Evolutionary conservation across 2,797 vertebrate species (phyloP).

Genomic region (Myotis daubentonii): DNA sequence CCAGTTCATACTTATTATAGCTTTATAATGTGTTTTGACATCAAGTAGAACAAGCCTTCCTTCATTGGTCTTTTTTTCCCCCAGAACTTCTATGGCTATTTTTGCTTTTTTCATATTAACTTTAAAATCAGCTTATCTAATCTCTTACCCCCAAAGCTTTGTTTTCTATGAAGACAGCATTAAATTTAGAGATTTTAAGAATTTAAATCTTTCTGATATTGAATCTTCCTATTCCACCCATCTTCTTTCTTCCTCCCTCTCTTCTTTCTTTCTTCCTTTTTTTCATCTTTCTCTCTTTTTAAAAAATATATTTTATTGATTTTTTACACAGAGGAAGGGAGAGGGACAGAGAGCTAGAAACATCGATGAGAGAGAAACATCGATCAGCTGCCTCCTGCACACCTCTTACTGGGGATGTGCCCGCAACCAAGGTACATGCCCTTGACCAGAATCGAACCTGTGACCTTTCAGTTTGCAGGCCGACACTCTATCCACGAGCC

Average conservation of each 20-base stretch:
- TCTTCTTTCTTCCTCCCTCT: background rate
- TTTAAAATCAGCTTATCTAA: background rate
- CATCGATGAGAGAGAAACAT: no score
- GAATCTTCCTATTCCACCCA: background rate
- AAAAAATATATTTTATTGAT: no score
- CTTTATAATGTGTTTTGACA: constrained; percentile 1
- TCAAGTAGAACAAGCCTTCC: background rate
- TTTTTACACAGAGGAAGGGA: no score
- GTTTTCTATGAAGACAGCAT: background rate
- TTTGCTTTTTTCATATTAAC: background rate
- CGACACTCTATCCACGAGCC: no score
- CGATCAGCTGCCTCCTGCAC: no score
- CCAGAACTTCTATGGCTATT: background rate
- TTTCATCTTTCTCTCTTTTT: no score
- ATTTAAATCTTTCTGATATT: background rate
- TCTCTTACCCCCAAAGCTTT: background rate
- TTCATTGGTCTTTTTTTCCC: background rate
- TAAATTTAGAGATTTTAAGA: constrained; percentile 23
- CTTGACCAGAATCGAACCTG: no score
- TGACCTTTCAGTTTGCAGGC: no score
- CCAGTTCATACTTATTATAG: background rate
- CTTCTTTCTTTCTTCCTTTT: no score
- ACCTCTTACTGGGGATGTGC: no score
- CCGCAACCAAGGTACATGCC: no score
- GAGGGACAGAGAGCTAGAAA: no score